These are phyloP conservation scores for Galaxea fascicularis DNA, from an alignment of 92 coral and sea anemone species.

Conservation along the genomic window DNA sequence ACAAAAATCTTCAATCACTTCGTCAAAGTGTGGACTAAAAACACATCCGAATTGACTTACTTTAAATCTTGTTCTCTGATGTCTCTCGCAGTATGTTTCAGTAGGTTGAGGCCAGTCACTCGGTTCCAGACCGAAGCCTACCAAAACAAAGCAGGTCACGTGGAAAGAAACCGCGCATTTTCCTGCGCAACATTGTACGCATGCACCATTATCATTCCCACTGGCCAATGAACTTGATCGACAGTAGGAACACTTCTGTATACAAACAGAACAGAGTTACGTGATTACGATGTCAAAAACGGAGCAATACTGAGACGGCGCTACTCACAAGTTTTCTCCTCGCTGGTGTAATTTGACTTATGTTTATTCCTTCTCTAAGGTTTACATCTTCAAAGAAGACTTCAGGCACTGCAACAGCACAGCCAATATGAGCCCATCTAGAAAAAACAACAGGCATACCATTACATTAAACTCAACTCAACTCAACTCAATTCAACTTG, in stretches of 20 bases:
- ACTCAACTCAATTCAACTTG: no score
- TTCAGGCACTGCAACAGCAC: constrained; percentile 87
- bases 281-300: no score
- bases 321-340: constrained; percentile 82
- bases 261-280: background rate
- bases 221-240: constrained; percentile 50
- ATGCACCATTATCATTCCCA: constrained; percentile 58
- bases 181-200: constrained; percentile 92
- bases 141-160: constrained; percentile 83
- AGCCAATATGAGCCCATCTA: constrained; percentile 89
- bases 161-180: constrained; percentile 89
- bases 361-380: constrained; percentile 62
- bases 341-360: constrained; percentile 68
- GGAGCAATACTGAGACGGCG: background rate
- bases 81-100: constrained; percentile 86
- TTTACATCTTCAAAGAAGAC: constrained; percentile 74
- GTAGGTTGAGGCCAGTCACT: constrained; percentile 95
- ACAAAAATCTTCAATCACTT: background rate
- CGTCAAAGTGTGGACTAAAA: no score
- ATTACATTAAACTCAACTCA: background rate
- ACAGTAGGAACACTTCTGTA: constrained; percentile 82
- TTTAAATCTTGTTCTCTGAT: constrained; percentile 79
- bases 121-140: constrained; percentile 79
- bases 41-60: constrained; percentile 12
- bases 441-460: background rate